Base-by-base conservation (phyloP, 2,888 invertebrate species). In the Geophilus truncorum region DNA sequence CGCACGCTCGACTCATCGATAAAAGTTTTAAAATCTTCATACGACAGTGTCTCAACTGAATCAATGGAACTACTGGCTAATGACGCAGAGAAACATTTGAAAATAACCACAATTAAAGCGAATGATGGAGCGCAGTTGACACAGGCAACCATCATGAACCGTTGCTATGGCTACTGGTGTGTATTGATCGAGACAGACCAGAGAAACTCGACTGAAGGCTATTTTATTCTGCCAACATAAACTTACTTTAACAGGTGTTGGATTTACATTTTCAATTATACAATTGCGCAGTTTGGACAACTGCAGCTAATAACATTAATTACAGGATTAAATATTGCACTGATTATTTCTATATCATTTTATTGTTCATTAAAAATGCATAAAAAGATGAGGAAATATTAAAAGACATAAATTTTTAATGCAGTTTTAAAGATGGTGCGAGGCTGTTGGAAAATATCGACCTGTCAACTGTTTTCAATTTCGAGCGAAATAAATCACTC, bases 121-220 rank as follows among this genome's bases (percentile, higher is more conserved):
- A 51, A 70, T 28, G 70, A 70, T 28, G 70, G 28, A 70, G 28
- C 70, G 70, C n/a, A 70, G 70, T 70, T 70, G 70, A 70, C 28
- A 70, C 23, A 70, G 70, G 25, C 70, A 70, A 70, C 70, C 70
- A 70, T 70, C 70, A 70, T 70, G 70, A 70, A 70, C 70, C 12
- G 70, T 70, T 70, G n/a, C 70, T 70, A 70, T 70, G 70, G 70
- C 10, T 12, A 70, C 70, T 62, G 57, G 70, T 70, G 70, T 28
- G 15, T 70, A 70, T 70, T 70, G 70, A 70, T 70, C 70, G 25
- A 70, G 28, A 28, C 1, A 4, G 12, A 5, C 25, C 70, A 70
- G 25, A 10, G n/a, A 28, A 70, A 70, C 25, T 28, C 70, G 10
- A 70, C 70, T 70, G 70, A 28, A 70, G 25, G 12, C 70, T 70